Base-by-base conservation (phyloP, 92 coral and sea anemone species). In the Palythoa grandis region DNA sequence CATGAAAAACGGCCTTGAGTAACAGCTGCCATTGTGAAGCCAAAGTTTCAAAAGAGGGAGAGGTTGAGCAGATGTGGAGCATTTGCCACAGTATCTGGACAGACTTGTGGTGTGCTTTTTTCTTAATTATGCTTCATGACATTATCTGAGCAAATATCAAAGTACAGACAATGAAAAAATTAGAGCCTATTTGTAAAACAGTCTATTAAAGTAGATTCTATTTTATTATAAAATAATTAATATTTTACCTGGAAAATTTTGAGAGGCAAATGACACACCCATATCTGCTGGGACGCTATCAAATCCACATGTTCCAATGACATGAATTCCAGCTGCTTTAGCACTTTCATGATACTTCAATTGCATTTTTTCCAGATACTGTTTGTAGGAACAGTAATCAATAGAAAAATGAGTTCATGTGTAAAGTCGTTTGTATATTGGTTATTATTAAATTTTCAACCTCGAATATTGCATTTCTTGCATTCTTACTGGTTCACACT, bases 241-340 rank as follows among this genome's bases (percentile, higher is more conserved):
- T 22, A 14, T 48, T 5, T 58, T 71, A 96, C 99, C 99, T 91
- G 98, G 98, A 65, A 96, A 96, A 24, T 90, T 89, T 70, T 95
- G 91, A 58, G 89, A 88, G 19, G 99, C 86, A 84, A 89, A 96
- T 16, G 88, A 84, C 67, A 91, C 90, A 53, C 99, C 99, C 98
- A 96, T 95, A 70, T 96, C 99, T 11, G 97, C 98, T 20, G 99
- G 99, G 25, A 95, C 95, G 82, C 99, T 96, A 82, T 96, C 99
- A 85, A 96, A 96, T 53, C 99, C 99, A 90, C 99, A 96, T 12
- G 99, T 94, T 25, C 99, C 98, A 74, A 96, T 77, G 48, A 96
- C 77, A 50, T 93, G 95, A 7, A 93, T 57, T 9, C 93, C 92
- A 22, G 91, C 88, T 2, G 86, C 87, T 7, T 74, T 89, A 5